Base-by-base conservation (phyloP, 2,113 vertebrate species). In the Pipra filicauda region DNA sequence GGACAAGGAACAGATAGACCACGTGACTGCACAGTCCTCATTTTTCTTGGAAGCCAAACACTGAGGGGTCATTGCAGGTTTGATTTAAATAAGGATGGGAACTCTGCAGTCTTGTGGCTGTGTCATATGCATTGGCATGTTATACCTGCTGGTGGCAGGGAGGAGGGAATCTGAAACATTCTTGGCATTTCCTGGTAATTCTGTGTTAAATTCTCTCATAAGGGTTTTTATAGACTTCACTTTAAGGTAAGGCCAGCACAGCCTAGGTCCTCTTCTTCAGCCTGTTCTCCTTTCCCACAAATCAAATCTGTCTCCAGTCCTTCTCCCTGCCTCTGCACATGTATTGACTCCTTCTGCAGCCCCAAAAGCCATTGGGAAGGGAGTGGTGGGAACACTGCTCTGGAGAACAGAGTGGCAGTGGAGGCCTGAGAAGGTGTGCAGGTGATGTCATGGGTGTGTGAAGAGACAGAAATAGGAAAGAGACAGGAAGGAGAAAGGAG, bases 181-280 rank as follows among this genome's bases (percentile, higher is more conserved):
- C 73, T 37, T 92, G 93, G 55, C 59, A 57, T 91, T 92, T 91
- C 69, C 89, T 75, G 39, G 18, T 55, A 71, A 64, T 88, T 81
- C 48, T 72, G 9, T 71, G 35, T 71, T 82, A 72, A 89, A 82
- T 67, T 78, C 48, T 96, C 27, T 21, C 70, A 33, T 8, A 16
- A 46, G 74, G 35, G 12, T 85, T 75, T 75, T 79, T 37, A 39
- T 41, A 75, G 74, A n/a, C 64, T 73, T 44, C 43, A 28, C 35
- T 48, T 80, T 71, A 39, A 35, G 23, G 52, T 30, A 55, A 82
- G 49, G 28, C 54, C 57, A 59, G 70, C 77, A 44, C 37, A 75
- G 19, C 20, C 37, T 51, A n/a, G 14, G 11, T 78, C 61, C 16
- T 62, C 37, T 76, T 76, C 43, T 65, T 79, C 59, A 49, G 28